A percentile compares a stretch with the other conserved stretches of the same genome.
phyloP scores from a whole-genome alignment of 2,888 invertebrate species.

The Eumacrocentrus americanus region DNA sequence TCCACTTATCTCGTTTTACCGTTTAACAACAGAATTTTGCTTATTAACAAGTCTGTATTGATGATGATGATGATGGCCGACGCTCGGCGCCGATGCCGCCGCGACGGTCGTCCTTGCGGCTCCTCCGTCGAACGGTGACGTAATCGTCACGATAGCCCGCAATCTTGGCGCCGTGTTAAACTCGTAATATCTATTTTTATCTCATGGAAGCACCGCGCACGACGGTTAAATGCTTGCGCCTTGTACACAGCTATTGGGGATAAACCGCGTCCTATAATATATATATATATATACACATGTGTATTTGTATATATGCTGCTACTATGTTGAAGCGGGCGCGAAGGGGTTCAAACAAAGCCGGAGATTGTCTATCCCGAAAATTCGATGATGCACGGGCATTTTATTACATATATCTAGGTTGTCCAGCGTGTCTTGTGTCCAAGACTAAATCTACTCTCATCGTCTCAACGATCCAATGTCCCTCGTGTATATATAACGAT shows the following conservation, averaged over 20 bases:
- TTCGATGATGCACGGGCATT: not conserved
- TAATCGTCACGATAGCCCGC: conserved; percentile 65
- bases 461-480: conserved; percentile 1
- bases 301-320: not conserved
- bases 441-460: too few species aligned
- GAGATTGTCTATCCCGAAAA: not conserved
- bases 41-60: too few species aligned
- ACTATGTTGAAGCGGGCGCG: not conserved
- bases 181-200: conserved; percentile 67
- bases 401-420: too few species aligned
- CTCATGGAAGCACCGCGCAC: conserved; percentile 50
- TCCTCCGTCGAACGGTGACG: conserved; percentile 63
- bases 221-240: conserved; percentile 24
- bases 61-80: conserved; percentile 8
- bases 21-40: too few species aligned
- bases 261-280: not conserved
- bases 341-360: not conserved
- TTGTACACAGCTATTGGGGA: conserved; percentile 12
- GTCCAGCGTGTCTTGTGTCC: not conserved
- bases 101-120: conserved; percentile 32
- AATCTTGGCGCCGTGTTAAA: conserved; percentile 67
- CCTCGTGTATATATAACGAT: not conserved
- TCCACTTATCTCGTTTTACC: too few species aligned
- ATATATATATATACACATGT: not conserved
- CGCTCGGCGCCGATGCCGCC: conserved; percentile 35